A percentile compares a stretch with the other conserved stretches of the same genome.
These are phyloP conservation scores for Mizuhopecten yessoensis DNA, from an alignment of 1,140 invertebrate species.

Conservation along the genomic window DNA sequence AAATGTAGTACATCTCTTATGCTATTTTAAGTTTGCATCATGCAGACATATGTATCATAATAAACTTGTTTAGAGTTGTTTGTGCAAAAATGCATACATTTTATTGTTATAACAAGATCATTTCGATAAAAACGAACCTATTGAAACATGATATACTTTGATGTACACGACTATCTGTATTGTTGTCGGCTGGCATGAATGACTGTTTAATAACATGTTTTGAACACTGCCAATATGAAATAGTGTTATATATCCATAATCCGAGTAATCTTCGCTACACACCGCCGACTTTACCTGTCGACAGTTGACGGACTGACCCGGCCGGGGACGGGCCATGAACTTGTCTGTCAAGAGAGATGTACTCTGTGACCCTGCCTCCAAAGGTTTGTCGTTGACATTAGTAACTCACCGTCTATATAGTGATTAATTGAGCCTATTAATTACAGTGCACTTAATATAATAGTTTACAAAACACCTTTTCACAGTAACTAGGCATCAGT, in stretches of 20 bases:
- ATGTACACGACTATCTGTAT: background rate
- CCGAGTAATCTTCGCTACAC: background rate
- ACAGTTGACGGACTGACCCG: conserved; percentile 20
- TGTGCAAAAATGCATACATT: background rate
- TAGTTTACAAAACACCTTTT: conserved; percentile 35
- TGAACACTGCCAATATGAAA: conserved; percentile 1
- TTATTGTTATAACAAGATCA: too few relatives aligned
- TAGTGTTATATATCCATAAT: background rate
- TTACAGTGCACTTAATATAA: background rate
- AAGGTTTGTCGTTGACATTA: background rate
- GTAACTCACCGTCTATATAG: background rate
- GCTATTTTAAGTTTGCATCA: too few relatives aligned
- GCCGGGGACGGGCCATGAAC: background rate
- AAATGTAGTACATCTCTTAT: too few relatives aligned
- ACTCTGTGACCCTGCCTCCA: background rate
- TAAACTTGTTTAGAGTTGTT: background rate
- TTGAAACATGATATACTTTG: background rate
- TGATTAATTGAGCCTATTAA: conserved; percentile 9
- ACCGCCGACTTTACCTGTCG: conserved; percentile 3
- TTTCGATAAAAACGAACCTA: background rate
- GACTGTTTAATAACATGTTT: background rate
- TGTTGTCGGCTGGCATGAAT: background rate
- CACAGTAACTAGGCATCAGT: background rate
- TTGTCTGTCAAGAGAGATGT: background rate
- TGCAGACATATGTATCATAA: too few relatives aligned